Conservation (phyloP, 1,140 invertebrate species). For the Philaenus spumarius region DNA sequence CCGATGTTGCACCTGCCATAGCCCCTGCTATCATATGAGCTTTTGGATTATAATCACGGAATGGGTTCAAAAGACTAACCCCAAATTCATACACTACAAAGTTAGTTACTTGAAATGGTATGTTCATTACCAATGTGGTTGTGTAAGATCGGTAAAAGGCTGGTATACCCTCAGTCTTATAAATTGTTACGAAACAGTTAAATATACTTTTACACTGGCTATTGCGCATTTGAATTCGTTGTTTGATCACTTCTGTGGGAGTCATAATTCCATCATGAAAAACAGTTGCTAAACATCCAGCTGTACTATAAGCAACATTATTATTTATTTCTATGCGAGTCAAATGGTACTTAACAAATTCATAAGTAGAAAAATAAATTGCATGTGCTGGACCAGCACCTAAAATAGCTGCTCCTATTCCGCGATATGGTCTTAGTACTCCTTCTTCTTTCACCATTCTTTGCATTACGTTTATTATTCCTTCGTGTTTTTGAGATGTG, state of each 20-base stretch:
- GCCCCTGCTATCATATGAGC: slow-evolving; percentile 87
- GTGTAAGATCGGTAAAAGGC: slow-evolving; percentile 97
- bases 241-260: slow-evolving; percentile 99
- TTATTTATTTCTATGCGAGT: slow-evolving; percentile 34
- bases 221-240: slow-evolving; percentile 96
- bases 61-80: slow-evolving; percentile 73
- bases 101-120: slow-evolving; percentile 83
- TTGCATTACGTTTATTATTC: slow-evolving; percentile 66
- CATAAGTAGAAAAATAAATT: slow-evolving; percentile 96
- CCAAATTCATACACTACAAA: slow-evolving; percentile 93
- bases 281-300: slow-evolving; percentile 76
- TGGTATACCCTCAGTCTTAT: slow-evolving; percentile 70
- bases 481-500: slow-evolving; percentile 50
- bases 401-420: slow-evolving; percentile 84
- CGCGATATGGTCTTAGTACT: slow-evolving; percentile 61
- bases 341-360: slow-evolving; percentile 79
- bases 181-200: slow-evolving; percentile 72
- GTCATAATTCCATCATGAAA: slow-evolving; percentile 98
- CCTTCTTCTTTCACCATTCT: slow-evolving; percentile 92
- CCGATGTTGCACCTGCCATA: slow-evolving; percentile 86
- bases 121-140: slow-evolving; percentile 95
- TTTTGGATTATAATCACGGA: slow-evolving; percentile 76
- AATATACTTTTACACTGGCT: slow-evolving; percentile 84
- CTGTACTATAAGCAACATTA: slow-evolving; percentile 46
- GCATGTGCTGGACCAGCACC: slow-evolving; percentile 98